These are phyloP conservation scores for Clavelina lepadiformis DNA, from an alignment of 23 tunicate genomes.

Conservation along the genomic window DNA sequence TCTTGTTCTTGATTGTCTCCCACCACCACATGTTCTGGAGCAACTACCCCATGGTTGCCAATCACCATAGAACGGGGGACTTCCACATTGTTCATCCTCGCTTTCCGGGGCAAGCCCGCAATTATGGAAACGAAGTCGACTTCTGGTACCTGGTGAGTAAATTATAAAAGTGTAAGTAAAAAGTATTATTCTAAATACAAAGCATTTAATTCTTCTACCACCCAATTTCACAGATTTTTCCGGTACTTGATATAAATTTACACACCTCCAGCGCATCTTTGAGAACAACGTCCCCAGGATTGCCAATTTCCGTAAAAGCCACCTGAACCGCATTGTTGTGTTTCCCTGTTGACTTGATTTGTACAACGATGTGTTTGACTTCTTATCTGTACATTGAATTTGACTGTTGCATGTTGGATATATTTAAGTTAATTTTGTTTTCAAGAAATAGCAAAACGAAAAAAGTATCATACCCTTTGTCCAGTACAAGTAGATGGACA, in stretches of 20 bases:
- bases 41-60: constrained; percentile 86
- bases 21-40: constrained; percentile 77
- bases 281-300: constrained; percentile 69
- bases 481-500: constrained; percentile 84
- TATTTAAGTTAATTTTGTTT: too few relatives aligned
- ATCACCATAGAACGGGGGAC: constrained; percentile 34
- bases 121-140: constrained; percentile 47
- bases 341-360: constrained; percentile 33
- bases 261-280: constrained; percentile 79
- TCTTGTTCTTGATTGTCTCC: constrained; percentile 53
- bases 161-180: neutral
- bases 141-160: constrained; percentile 33
- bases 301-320: constrained; percentile 64
- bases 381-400: too few relatives aligned
- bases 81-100: constrained; percentile 61
- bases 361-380: constrained; percentile 61
- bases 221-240: neutral
- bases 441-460: too few relatives aligned
- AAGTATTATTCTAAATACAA: neutral
- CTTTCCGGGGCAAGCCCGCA: constrained; percentile 46
- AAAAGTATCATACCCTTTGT: constrained; percentile 54
- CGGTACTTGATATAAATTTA: neutral
- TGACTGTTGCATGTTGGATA: too few relatives aligned
- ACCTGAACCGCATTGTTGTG: constrained; percentile 59
- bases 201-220: too few relatives aligned